Evolutionary conservation across 2,113 vertebrate species (phyloP).

Genomic region (Pongo abelii): DNA sequence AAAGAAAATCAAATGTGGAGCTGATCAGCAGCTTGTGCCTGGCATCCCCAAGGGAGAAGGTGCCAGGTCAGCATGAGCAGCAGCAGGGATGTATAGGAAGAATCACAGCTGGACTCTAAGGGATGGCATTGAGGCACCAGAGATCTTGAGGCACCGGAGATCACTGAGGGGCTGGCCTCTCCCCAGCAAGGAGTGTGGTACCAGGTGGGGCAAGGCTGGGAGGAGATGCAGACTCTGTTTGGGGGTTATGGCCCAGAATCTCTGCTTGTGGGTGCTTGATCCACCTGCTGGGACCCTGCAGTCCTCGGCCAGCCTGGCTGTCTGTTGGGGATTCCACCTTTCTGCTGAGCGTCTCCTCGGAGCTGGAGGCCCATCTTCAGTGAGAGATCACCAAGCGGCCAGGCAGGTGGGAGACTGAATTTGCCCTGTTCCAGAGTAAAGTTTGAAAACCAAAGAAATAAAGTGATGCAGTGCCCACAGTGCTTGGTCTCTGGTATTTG

Average conservation of each 20-base stretch:
- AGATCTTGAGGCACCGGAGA: background rate
- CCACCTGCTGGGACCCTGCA: background rate
- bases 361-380: background rate
- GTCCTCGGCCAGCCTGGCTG: background rate
- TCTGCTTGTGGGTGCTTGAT: background rate
- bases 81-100: background rate
- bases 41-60: background rate
- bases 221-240: background rate
- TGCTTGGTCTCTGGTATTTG: slow-evolving; percentile 45
- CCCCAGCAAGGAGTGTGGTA: background rate
- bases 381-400: background rate
- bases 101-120: background rate
- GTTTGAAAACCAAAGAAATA: slow-evolving; percentile 67
- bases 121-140: background rate
- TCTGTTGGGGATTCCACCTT: background rate
- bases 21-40: background rate
- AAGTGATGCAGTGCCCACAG: slow-evolving; percentile 23
- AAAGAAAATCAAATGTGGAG: too few relatives aligned
- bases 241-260: background rate
- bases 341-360: background rate
- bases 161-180: background rate
- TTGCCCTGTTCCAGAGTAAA: background rate
- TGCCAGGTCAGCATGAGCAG: background rate
- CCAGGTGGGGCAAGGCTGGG: background rate
- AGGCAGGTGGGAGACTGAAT: background rate